Evolutionary conservation across 92 coral and sea anemone genomes (phyloP).

Genomic region (Umimayanthus chanpuru): DNA sequence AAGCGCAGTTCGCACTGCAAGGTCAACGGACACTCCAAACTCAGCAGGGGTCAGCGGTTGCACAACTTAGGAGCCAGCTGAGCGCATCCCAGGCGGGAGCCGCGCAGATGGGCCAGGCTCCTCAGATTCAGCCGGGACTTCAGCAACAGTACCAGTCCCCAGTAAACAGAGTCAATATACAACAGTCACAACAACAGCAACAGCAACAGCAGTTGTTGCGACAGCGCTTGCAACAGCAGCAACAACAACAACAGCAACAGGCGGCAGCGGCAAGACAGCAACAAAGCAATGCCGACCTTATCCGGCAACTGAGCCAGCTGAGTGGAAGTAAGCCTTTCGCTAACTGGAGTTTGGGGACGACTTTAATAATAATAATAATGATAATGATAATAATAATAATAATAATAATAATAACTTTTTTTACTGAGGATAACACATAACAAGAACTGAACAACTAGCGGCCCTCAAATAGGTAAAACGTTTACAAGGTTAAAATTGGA

Average conservation of each 20-base stretch:
- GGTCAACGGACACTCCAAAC: slow-evolving; percentile 71
- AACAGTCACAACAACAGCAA: slow-evolving; percentile 52
- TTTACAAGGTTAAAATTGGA: too few relatives aligned
- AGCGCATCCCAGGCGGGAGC: slow-evolving; percentile 27
- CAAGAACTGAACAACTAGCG: too few relatives aligned
- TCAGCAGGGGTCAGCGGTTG: slow-evolving; percentile 57
- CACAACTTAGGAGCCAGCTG: slow-evolving; percentile 39
- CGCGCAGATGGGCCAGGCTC: slow-evolving; percentile 40
- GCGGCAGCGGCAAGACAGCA: slow-evolving; percentile 62
- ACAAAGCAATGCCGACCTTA: slow-evolving; percentile 46
- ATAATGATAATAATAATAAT: too few relatives aligned
- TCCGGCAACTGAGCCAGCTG: slow-evolving; percentile 37
- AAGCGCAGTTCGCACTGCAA: slow-evolving; percentile 68
- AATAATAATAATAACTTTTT: too few relatives aligned
- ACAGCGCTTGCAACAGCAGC: slow-evolving; percentile 46
- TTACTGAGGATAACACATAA: too few relatives aligned
- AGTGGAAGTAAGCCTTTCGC: background rate
- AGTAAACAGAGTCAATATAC: slow-evolving; percentile 47
- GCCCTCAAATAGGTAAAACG: too few relatives aligned
- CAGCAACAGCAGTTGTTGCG: slow-evolving; percentile 58
- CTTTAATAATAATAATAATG: too few relatives aligned
- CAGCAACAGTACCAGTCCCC: slow-evolving; percentile 37
- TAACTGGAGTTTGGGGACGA: too few relatives aligned
- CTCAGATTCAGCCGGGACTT: slow-evolving; percentile 49
- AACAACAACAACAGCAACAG: slow-evolving; percentile 44